Percentiles rank a stretch among this genome's conserved stretches.
These are phyloP conservation scores for Diarsia mendica DNA, from an alignment of 2,888 invertebrate species.

Conservation along the genomic window DNA sequence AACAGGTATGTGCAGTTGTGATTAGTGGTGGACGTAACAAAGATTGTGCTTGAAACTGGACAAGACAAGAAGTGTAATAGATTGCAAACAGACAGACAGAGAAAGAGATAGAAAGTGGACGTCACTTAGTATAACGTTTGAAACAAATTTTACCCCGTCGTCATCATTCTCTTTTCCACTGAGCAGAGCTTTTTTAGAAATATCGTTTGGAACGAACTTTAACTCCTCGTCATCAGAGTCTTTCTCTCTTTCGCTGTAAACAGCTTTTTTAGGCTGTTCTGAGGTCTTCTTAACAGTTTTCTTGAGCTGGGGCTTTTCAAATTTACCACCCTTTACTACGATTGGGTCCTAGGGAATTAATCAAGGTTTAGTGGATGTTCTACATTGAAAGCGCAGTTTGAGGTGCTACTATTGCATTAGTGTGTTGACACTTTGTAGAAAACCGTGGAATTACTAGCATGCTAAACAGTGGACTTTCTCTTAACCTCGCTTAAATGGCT, in stretches of 20 bases:
- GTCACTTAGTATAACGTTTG: constrained; percentile 70
- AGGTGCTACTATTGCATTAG: constrained; percentile 77
- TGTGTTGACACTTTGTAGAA: constrained; percentile 72
- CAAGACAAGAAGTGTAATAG: constrained; percentile 65
- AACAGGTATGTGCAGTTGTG: constrained; percentile 60
- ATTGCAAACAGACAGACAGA: constrained; percentile 58
- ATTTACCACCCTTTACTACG: constrained; percentile 86
- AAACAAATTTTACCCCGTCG: constrained; percentile 82
- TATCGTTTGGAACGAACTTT: constrained; percentile 74
- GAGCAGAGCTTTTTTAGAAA: constrained; percentile 79
- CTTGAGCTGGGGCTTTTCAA: constrained; percentile 87
- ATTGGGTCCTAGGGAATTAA: constrained; percentile 86
- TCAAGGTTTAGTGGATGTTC: constrained; percentile 76
- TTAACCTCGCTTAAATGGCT: constrained; percentile 25
- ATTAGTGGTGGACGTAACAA: constrained; percentile 59
- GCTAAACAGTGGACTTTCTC: constrained; percentile 61
- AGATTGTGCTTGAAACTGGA: constrained; percentile 66
- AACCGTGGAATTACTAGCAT: constrained; percentile 59
- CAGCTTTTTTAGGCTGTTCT: constrained; percentile 83
- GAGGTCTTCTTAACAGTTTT: constrained; percentile 84
- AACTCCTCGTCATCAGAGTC: constrained; percentile 76
- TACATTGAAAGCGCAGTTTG: constrained; percentile 75
- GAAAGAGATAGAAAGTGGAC: constrained; percentile 70
- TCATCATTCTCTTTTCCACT: constrained; percentile 71
- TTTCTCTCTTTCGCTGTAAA: constrained; percentile 72